Conservation (phyloP, 2,888 invertebrate genomes). For the Drosophila meridiana region DNA sequence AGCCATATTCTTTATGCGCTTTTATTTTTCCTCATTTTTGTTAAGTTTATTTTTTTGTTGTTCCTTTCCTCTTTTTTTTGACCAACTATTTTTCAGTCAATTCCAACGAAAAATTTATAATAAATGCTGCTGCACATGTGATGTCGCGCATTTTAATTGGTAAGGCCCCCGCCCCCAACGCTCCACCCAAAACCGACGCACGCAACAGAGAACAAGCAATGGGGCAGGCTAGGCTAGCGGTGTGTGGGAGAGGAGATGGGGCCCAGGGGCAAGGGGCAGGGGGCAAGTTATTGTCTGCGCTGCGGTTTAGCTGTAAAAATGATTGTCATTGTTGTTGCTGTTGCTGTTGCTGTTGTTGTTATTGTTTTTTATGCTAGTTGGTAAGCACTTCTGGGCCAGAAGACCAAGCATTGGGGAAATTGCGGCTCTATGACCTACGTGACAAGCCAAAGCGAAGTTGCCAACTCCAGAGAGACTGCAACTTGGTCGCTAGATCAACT, state of each 20-base stretch:
- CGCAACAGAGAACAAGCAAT: slow-evolving; percentile 5
- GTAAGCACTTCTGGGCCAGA: slow-evolving; percentile 56
- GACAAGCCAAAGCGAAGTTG: slow-evolving; percentile 50
- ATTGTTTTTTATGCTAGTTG: slow-evolving; percentile 46
- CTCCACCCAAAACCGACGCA: not conserved
- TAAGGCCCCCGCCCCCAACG: slow-evolving; percentile 1
- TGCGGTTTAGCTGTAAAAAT: slow-evolving; percentile 69
- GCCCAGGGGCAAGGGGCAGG: not conserved
- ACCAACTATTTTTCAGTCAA: slow-evolving; percentile 77
- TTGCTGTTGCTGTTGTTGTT: slow-evolving; percentile 22
- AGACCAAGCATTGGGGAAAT: slow-evolving; percentile 5
- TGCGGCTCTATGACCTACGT: slow-evolving; percentile 67
- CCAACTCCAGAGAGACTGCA: slow-evolving; percentile 49
- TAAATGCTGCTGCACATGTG: slow-evolving; percentile 78
- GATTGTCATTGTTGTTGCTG: slow-evolving; percentile 49
- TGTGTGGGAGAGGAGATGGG: too few relatives aligned
- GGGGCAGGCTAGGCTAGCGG: not conserved
- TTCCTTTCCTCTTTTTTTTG: slow-evolving; percentile 24
- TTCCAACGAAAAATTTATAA: slow-evolving; percentile 77
- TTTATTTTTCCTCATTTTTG: slow-evolving; percentile 27
- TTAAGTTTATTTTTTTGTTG: slow-evolving; percentile 9
- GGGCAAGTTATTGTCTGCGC: slow-evolving; percentile 33
- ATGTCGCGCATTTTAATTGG: slow-evolving; percentile 79
- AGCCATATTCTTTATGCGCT: slow-evolving; percentile 29
- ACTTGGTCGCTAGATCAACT: slow-evolving; percentile 64